Conservation (phyloP, 2,113 vertebrate genomes). For the Ctenomys sociabilis region DNA sequence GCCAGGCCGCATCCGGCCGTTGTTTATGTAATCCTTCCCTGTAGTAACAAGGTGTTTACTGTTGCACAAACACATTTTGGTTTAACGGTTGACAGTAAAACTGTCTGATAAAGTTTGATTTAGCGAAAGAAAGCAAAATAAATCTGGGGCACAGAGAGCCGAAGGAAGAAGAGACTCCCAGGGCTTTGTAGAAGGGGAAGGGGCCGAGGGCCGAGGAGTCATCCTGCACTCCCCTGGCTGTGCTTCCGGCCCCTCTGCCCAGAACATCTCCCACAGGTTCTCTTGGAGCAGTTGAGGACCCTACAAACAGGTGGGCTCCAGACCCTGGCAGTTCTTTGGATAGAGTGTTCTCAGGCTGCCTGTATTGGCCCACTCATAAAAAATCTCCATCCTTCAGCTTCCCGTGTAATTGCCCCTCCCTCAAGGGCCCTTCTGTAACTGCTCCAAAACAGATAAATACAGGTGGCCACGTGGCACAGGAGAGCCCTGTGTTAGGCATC, state of each 20-base stretch:
- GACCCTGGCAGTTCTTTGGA: background rate
- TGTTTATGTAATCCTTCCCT: conserved; percentile 90
- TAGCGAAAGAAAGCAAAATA: conserved; percentile 90
- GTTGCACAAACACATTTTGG: conserved; percentile 90
- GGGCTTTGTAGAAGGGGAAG: conserved; percentile 9
- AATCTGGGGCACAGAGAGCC: conserved; percentile 86
- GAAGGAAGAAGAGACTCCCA: conserved; percentile 83
- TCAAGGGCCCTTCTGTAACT: background rate
- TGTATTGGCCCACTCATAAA: background rate
- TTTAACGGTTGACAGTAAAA: conserved; percentile 91
- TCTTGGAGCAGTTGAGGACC: background rate
- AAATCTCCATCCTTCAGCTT: background rate
- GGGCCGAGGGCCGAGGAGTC: rapidly evolving
- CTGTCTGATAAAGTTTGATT: conserved; percentile 93
- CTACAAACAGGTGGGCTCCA: rapidly evolving
- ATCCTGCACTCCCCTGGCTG: background rate
- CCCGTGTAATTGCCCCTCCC: background rate
- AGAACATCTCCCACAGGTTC: background rate
- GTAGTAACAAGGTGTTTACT: conserved; percentile 91
- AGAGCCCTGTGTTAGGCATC: background rate
- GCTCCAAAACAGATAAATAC: background rate
- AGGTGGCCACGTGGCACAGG: background rate
- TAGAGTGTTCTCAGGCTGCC: background rate
- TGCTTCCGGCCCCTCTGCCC: background rate
- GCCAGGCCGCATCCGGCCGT: conserved; percentile 68